Base-by-base conservation (phyloP, 1,140 invertebrate species). In the Penaeus chinensis region DNA sequence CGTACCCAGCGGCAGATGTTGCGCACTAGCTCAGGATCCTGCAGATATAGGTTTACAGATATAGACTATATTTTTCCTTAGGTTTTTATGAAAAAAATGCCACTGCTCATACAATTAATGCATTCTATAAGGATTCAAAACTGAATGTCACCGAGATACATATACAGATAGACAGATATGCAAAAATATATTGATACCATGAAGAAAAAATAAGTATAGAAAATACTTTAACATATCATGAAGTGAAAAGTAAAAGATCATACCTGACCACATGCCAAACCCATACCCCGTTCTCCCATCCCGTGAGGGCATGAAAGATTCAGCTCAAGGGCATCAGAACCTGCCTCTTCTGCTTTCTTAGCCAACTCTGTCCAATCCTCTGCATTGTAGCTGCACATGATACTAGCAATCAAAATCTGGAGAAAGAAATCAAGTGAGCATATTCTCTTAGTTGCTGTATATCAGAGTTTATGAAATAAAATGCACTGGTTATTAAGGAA, bases 221-320 rank as follows among this genome's bases (percentile, higher is more conserved):
- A 24, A 61, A 84, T 76, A 62, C 20, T 42, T 74, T 13, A 85
- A 22, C 65, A 54, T 60, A 37, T 22, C 13, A 16, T 37, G 2
- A 62, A 27, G 22, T 27, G 61, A 60, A 77, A 91, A 91, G 92
- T 2, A 65, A 22, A 47, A 88, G 16, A 47, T 22, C 82, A 82
- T 7, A 97, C 96, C 94, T 99, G 98, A 88, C 98, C 99, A 93
- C 98, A 99, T 61, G 98, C 98, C 47, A 99, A 92, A 0, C 98
- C 98, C 98, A 99, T 99, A 79, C 98, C 98, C 82, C 96, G 94
- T 93, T 99, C 98, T 3, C 97, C 98, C 98, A 99, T 99, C 42
- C 99, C 99, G 93, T 99, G 98, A 1, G 99, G 98, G 93, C 99
- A 99, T 0, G 97, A 99, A 10, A 99, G 92, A 94, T 99, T 99